Conservation (phyloP, 64 coral and sea anemone genomes). For the Actinia tenebrosa region DNA sequence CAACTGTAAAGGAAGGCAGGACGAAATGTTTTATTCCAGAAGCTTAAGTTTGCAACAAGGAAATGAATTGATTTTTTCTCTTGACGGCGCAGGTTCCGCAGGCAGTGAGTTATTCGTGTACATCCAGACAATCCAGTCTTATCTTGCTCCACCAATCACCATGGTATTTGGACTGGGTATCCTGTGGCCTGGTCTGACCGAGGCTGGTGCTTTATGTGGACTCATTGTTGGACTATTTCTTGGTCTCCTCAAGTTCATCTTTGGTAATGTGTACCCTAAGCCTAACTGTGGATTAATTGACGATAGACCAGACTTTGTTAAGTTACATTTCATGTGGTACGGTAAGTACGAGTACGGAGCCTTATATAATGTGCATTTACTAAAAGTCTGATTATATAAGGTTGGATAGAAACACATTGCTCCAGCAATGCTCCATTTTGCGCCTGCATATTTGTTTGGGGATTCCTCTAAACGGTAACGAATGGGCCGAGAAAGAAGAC, state of each 20-base stretch:
- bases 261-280: conserved; percentile 56
- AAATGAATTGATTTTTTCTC: not conserved
- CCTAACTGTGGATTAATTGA: conserved; percentile 72
- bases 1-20: too few species aligned
- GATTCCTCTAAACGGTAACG: too few species aligned
- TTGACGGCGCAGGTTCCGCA: not conserved
- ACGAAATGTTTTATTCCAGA: too few species aligned
- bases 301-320: conserved; percentile 63
- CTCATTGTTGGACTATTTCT: conserved; percentile 53
- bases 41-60: not conserved
- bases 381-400: too few species aligned
- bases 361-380: too few species aligned
- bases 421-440: too few species aligned
- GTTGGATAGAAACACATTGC: not conserved
- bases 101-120: conserved; percentile 79
- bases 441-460: too few species aligned
- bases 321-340: conserved; percentile 93
- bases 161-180: conserved; percentile 79
- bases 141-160: conserved; percentile 77
- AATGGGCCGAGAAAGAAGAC: too few species aligned
- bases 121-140: conserved; percentile 83
- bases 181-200: conserved; percentile 76
- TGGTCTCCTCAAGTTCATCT: conserved; percentile 74
- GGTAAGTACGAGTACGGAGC: conserved; percentile 39
- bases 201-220: conserved; percentile 60